Base-by-base conservation (phyloP, 37 sponge, comb jelly and placozoan species). In the Agelas oroides region DNA sequence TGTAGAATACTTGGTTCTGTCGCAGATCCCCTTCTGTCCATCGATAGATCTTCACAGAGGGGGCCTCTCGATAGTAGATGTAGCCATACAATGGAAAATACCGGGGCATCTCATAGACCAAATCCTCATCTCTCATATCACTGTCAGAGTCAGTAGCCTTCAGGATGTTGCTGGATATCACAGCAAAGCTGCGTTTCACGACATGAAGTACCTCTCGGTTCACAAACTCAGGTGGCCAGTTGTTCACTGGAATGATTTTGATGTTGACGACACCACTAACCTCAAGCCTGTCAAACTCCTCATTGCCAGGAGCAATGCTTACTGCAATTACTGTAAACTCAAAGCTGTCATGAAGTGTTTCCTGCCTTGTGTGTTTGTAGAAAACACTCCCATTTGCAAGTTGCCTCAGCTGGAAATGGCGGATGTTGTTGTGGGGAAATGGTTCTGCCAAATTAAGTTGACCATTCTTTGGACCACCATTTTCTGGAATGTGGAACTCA, bases 211-310 rank as follows among this genome's bases (percentile, higher is more conserved):
- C 36, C 0, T 23, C 39, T 19, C 28, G n/a, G 52, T 24, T 39
- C 15, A 40, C 11, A 24, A 62, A 23, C 15, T 28, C 61, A 21
- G 91, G 91, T 46, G 27, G n/a, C 30, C 82, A 52, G 46, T 91
- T 71, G 37, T 91, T 91, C 33, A 86, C 73, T 30, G 81, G 78
- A 0, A 57, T 36, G 13, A 91, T 71, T n/a, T 36, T 77, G 35
- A 91, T 86, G 31, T 68, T 78, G 64, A 82, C 77, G 0, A 81
- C 57, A 35, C 70, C 77, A 8, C 46, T 46, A 12, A 46, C 46
- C 46, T 46, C 46, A 46, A 46, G 46, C 46, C 46, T 3, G 46
- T 8, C 6, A 46, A 8, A 46, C 46, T 46, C 46, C 46, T 46
- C 46, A 3, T 12, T 8, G 8, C 46, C 8, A 8, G 46, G 46